Evolutionary conservation across 2,888 invertebrate species (phyloP).

Genomic region (Pandemis cinnamomeana): DNA sequence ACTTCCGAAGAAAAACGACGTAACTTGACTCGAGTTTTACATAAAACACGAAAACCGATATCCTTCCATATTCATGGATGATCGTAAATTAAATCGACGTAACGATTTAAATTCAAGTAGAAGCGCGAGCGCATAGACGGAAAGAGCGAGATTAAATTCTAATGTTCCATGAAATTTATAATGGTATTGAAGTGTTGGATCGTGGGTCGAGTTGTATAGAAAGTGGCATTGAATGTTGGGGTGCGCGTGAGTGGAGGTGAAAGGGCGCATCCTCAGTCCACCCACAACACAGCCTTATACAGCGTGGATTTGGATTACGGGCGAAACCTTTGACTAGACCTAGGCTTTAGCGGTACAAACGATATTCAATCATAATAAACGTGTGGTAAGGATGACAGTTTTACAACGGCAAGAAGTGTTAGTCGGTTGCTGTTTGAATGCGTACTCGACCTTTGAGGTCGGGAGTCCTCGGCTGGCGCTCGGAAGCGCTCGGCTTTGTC

Average conservation of each 20-base stretch:
- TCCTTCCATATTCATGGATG: neutral
- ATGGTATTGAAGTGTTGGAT: constrained; percentile 32
- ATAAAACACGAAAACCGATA: neutral
- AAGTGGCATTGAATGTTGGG: constrained; percentile 27
- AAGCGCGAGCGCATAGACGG: neutral
- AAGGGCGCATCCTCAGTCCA: constrained; percentile 19
- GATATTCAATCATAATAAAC: too few species aligned
- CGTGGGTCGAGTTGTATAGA: constrained; percentile 39
- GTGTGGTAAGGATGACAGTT: too few species aligned
- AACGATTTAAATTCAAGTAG: neutral
- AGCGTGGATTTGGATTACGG: too few species aligned
- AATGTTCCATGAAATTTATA: constrained; percentile 28
- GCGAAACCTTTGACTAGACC: too few species aligned
- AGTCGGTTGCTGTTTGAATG: too few species aligned
- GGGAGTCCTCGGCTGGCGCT: too few species aligned
- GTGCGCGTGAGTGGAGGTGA: constrained; percentile 36
- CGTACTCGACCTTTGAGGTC: too few species aligned
- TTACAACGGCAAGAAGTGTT: too few species aligned
- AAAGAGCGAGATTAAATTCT: neutral
- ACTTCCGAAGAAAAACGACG: neutral
- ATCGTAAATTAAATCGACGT: neutral
- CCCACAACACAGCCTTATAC: neutral
- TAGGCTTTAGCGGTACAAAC: too few species aligned
- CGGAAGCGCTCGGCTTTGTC: too few species aligned
- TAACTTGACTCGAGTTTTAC: neutral